Evolutionary conservation across 2,113 vertebrate genomes (phyloP).

Genomic region (Helogale parvula): DNA sequence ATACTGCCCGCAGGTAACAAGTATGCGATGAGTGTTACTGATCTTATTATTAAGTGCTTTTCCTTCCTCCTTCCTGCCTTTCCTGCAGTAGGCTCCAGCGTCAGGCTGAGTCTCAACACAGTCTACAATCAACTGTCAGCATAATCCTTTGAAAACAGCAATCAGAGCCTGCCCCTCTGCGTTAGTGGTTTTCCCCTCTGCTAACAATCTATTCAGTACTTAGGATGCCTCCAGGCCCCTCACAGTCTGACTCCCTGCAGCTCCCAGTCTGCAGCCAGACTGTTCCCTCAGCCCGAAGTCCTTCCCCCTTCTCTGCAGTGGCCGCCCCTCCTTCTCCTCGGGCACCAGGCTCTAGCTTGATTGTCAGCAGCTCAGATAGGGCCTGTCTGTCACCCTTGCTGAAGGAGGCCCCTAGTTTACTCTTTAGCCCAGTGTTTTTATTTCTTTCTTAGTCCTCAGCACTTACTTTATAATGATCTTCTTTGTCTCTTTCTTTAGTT

Average conservation of each 20-base stretch:
- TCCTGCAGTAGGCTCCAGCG: neutral
- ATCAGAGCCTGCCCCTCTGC: neutral
- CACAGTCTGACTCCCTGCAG: neutral
- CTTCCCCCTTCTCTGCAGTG: neutral
- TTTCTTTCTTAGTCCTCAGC: neutral
- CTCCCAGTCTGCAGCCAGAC: neutral
- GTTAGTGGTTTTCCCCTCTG: neutral
- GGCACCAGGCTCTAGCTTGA: neutral
- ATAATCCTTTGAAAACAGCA: neutral
- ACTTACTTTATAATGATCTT: neutral
- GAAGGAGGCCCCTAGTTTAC: neutral
- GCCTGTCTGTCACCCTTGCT: neutral
- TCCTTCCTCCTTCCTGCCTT: neutral
- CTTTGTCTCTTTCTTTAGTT: neutral
- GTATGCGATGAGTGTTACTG: neutral
- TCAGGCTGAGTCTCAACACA: neutral
- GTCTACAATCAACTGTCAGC: neutral
- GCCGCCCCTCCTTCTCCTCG: neutral
- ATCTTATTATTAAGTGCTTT: neutral
- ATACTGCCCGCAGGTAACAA: neutral
- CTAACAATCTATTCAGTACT: neutral
- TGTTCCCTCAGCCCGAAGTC: neutral
- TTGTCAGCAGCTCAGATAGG: neutral
- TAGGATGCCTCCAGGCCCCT: neutral
- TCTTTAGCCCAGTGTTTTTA: neutral